phyloP scores from a whole-genome alignment of 2,888 invertebrate genomes.

The Pasiphila rectangulata region DNA sequence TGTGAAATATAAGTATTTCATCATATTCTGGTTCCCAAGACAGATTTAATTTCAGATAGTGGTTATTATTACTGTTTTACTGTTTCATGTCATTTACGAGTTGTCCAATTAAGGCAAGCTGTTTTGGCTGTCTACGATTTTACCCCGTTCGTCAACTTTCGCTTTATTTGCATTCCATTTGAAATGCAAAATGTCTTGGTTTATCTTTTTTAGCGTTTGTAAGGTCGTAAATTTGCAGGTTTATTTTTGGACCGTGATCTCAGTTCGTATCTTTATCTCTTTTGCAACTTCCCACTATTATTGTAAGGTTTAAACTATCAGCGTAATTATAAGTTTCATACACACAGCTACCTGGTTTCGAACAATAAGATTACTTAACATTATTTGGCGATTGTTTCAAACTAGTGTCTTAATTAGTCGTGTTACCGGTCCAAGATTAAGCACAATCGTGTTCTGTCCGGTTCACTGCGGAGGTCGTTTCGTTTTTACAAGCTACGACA shows the following conservation, averaged over 20 bases:
- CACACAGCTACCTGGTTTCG: constrained; percentile 43
- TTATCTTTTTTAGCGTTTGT: constrained; percentile 28
- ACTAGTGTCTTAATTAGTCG: constrained; percentile 24
- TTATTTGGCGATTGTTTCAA: constrained; percentile 32
- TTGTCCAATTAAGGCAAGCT: constrained; percentile 21
- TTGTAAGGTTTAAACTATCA: constrained; percentile 44
- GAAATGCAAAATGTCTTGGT: constrained; percentile 26
- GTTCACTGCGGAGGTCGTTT: constrained; percentile 15
- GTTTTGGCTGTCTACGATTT: constrained; percentile 23
- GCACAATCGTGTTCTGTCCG: constrained; percentile 10
- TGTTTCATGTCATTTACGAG: constrained; percentile 14
- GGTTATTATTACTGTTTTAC: background rate
- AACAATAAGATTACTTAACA: constrained; percentile 45
- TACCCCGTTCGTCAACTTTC: constrained; percentile 31
- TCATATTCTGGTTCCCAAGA: background rate
- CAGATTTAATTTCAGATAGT: constrained; percentile 10
- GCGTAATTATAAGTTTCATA: constrained; percentile 51
- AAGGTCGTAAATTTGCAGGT: constrained; percentile 25
- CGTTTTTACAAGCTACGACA: constrained; percentile 14
- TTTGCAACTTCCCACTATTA: constrained; percentile 30
- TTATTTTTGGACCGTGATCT: constrained; percentile 34
- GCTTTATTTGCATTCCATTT: constrained; percentile 37
- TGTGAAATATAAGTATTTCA: background rate
- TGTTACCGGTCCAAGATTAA: constrained; percentile 21
- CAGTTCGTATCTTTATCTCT: constrained; percentile 28